These are phyloP conservation scores for Melospiza georgiana DNA, from an alignment of 2,113 vertebrate genomes.

Conservation along the genomic window DNA sequence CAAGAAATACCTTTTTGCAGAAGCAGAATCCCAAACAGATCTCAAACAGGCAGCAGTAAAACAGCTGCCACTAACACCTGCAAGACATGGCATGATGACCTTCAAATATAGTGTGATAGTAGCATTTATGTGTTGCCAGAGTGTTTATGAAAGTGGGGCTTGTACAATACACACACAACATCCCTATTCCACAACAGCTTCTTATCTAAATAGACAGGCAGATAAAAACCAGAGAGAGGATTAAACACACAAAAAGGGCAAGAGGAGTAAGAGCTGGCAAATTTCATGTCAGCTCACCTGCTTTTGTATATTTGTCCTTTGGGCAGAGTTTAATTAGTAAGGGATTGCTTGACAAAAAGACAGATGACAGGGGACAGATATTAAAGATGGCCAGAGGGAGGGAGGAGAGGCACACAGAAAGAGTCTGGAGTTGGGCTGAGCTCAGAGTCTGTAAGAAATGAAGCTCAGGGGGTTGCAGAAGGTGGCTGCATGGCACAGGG, in stretches of 20 bases:
- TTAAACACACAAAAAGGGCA: not conserved
- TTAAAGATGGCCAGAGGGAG: not conserved
- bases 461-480: not conserved
- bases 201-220: not conserved
- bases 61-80: not conserved
- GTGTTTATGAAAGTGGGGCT: not conserved
- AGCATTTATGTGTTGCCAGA: not conserved
- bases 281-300: not conserved
- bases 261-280: not conserved
- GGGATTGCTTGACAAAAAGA: not conserved
- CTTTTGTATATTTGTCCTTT: not conserved
- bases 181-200: not conserved
- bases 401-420: not conserved
- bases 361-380: not conserved
- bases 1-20: not conserved
- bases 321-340: constrained; percentile 22
- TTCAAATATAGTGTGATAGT: not conserved
- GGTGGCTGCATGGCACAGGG: not conserved
- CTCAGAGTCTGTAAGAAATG: not conserved
- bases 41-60: not conserved
- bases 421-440: not conserved
- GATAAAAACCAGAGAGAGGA: not conserved
- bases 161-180: not conserved
- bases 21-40: not conserved
- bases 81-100: not conserved